phyloP scores from a whole-genome alignment of 2,797 vertebrate genomes.

The Rhinatrema bivittatum region DNA sequence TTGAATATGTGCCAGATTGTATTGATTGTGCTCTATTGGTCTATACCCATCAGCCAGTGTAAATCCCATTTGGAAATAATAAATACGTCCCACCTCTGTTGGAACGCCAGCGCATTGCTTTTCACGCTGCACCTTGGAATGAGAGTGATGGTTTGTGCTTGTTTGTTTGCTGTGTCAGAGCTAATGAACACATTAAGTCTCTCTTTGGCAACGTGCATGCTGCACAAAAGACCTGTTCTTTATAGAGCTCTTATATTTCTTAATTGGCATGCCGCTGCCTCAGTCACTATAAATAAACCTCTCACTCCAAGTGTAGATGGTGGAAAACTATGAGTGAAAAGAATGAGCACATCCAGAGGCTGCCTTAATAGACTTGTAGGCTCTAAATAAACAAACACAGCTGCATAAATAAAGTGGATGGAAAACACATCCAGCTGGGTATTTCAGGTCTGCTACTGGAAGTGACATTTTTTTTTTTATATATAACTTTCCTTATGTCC shows the following conservation, averaged over 20 bases:
- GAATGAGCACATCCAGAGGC: neutral
- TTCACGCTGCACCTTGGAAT: constrained; percentile 1
- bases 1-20: neutral
- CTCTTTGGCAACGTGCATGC: neutral
- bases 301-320: neutral
- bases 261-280: constrained; percentile 3
- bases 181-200: constrained; percentile 9
- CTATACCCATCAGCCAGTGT: constrained; percentile 15
- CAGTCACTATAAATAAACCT: neutral
- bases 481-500: no score
- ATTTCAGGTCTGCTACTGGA: no score
- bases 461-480: no score
- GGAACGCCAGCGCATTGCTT: constrained; percentile 1
- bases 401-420: neutral
- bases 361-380: constrained; percentile 5
- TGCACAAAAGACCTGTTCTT: constrained; percentile 3
- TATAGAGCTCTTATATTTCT: constrained; percentile 2
- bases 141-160: constrained; percentile 3
- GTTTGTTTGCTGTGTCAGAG: constrained; percentile 21
- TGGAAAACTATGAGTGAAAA: neutral
- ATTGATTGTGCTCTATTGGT: constrained; percentile 13
- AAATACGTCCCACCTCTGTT: constrained; percentile 7
- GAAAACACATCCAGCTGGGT: no score
- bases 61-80: constrained; percentile 28
- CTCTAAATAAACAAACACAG: neutral